Evolutionary conservation across 2,888 invertebrate species (phyloP).

Genomic region (Phaedon cochleariae): DNA sequence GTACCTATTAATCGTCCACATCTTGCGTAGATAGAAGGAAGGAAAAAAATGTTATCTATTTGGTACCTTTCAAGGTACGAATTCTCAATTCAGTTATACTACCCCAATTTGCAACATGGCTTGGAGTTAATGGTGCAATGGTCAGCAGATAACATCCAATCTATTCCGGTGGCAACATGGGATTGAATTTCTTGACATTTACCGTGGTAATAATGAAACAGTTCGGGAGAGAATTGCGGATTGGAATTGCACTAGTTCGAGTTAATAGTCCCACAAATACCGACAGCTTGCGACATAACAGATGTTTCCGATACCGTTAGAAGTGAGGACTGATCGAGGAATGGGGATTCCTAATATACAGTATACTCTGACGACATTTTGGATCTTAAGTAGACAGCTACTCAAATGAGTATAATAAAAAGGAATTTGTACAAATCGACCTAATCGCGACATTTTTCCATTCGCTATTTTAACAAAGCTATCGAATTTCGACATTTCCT

Average conservation of each 20-base stretch:
- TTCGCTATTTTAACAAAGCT: too few relatives aligned
- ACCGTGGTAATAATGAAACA: conserved; percentile 5
- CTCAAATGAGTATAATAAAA: too few relatives aligned
- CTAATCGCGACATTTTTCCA: too few relatives aligned
- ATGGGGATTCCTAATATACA: background rate
- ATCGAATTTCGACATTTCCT: too few relatives aligned
- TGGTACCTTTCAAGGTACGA: too few relatives aligned
- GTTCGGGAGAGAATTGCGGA: background rate
- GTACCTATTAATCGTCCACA: too few relatives aligned
- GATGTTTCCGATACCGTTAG: conserved; percentile 28
- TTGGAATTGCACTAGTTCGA: conserved; percentile 23
- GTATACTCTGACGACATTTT: too few relatives aligned
- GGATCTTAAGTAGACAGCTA: too few relatives aligned
- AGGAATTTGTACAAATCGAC: too few relatives aligned
- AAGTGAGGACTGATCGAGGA: background rate
- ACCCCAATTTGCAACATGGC: background rate
- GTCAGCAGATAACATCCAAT: background rate
- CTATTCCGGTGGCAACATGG: background rate
- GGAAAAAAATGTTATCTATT: too few relatives aligned
- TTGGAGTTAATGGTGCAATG: background rate
- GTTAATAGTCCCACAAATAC: conserved; percentile 23
- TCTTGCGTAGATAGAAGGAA: too few relatives aligned
- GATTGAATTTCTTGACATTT: conserved; percentile 8
- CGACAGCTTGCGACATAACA: conserved; percentile 23
- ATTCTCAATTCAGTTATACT: background rate